Evolutionary conservation across 1,140 invertebrate genomes (phyloP), one percentile per base, ranked within the genome.

Genomic region (Eriosoma lanigerum): DNA sequence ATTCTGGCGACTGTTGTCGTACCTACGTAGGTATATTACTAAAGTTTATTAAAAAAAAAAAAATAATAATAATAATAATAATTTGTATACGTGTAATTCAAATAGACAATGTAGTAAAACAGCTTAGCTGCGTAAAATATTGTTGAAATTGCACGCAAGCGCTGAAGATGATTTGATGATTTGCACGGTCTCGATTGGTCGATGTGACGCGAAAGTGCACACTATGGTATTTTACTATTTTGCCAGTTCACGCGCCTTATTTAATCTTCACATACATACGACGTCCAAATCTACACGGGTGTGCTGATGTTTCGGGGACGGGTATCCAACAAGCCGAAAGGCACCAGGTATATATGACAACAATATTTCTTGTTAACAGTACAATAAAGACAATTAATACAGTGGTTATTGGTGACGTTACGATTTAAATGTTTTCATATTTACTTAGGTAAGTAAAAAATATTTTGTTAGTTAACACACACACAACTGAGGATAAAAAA

Each of bases 251-350:
- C 68, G 48, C 68, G 68, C 60, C 68, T 66, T 56, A 64, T 76
- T 32, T 62, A 13, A 52, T 60, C 48, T 80, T 58, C 50, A 62
- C 32, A 68, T 21, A 15, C 66, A 15, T 46, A 68, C 64, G 64
- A 38, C 50, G 56, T 32, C 50, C 64, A 24, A n/a, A 80, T 66
- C 46, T 66, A 81, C 64, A 32, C 50, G 56, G 80, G 50, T 81
- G 80, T 70, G 64, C 70, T 81, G 52, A 70, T 64, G 58, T 44
- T 72, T 26, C 60, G 60, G 56, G 66, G 50, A 9, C 70, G 80
- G 52, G 70, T 72, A 70, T 81, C 64, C 52, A 68, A 66, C 64
- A 15, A 72, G 54, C 52, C 70, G 80, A 70, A 56, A 66, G 60
- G 60, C 78, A 48, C 44, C 17, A 66, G 64, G 64, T 66, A 66